A percentile compares a stretch with the other conserved stretches of the same genome.
Evolutionary conservation across 2,888 invertebrate species (phyloP).

Genomic region (Trachelus tabidus): DNA sequence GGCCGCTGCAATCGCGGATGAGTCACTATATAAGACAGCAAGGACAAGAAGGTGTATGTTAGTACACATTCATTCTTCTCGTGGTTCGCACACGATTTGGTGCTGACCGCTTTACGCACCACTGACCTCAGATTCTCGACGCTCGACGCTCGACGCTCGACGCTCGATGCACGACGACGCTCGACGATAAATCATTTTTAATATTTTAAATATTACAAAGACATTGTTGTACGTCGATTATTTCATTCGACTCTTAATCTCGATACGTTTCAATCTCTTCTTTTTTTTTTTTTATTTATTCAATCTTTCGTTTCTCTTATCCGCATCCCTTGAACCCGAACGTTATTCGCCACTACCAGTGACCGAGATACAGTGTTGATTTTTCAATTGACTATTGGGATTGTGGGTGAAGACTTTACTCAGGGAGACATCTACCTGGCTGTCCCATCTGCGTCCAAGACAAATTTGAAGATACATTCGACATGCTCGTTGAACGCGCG

Average conservation of each 20-base stretch:
- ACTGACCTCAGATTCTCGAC: not conserved
- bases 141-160: not conserved
- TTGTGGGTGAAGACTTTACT: not conserved
- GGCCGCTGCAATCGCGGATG: slow-evolving; percentile 52
- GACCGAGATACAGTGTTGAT: not conserved
- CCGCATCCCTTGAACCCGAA: not conserved
- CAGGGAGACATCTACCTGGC: no score
- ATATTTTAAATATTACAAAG: not conserved
- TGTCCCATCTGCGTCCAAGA: not conserved
- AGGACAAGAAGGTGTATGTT: slow-evolving; percentile 65
- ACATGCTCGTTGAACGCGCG: slow-evolving; percentile 54
- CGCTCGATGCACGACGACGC: not conserved
- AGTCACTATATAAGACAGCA: slow-evolving; percentile 66
- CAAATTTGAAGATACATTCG: not conserved
- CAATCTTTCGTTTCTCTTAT: not conserved
- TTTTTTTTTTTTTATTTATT: not conserved
- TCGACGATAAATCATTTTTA: not conserved
- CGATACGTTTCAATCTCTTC: not conserved
- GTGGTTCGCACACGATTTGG: slow-evolving; percentile 52
- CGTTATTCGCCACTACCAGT: not conserved
- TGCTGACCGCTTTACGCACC: slow-evolving; percentile 5
- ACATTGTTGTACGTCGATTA: not conserved
- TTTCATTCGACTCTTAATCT: not conserved
- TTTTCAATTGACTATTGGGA: not conserved
- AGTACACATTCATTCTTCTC: slow-evolving; percentile 63